Conservation (phyloP, 2,888 invertebrate species). For the Meta bourneti region DNA sequence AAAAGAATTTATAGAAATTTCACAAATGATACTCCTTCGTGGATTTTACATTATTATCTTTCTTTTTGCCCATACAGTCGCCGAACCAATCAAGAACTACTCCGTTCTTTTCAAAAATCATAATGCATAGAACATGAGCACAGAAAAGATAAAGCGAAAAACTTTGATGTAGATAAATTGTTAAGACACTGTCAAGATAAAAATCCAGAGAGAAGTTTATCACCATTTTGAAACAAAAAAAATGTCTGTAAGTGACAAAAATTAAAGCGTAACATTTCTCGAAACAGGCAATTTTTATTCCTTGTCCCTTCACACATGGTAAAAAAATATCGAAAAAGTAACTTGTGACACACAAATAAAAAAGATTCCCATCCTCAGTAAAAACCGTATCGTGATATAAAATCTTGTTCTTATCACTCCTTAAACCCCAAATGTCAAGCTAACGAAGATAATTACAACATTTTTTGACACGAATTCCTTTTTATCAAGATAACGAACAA, state of each 20-base stretch:
- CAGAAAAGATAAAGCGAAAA: background rate
- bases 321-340: constrained; percentile 3
- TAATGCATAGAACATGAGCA: background rate
- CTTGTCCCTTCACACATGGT: background rate
- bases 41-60: background rate
- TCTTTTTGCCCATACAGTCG: background rate
- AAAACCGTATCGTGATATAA: constrained; percentile 38
- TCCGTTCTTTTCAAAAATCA: background rate
- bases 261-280: constrained; percentile 46
- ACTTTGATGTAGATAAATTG: constrained; percentile 29
- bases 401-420: constrained; percentile 62
- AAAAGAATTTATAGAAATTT: background rate
- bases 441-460: constrained; percentile 70
- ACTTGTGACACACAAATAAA: background rate
- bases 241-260: constrained; percentile 49
- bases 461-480: constrained; percentile 61
- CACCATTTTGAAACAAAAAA: constrained; percentile 46
- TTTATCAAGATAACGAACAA: constrained; percentile 65
- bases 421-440: constrained; percentile 56
- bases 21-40: background rate
- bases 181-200: constrained; percentile 43
- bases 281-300: constrained; percentile 34
- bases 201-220: constrained; percentile 29
- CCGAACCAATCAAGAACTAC: background rate
- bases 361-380: background rate